Conservation (phyloP, 2,113 vertebrate species). For the Rhinoptilus africanus region DNA sequence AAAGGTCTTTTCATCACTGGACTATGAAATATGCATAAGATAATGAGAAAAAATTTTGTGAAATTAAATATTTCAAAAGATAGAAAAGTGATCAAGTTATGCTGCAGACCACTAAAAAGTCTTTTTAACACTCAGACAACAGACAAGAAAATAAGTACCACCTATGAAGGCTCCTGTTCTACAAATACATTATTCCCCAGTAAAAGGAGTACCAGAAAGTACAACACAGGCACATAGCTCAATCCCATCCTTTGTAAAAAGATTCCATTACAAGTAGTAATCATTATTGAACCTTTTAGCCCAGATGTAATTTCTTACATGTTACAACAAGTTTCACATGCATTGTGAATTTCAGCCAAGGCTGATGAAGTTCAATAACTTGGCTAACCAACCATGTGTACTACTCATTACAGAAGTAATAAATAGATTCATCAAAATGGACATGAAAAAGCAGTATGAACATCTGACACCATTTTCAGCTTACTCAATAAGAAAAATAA, state of each 20-base stretch:
- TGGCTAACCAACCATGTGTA: conserved; percentile 90
- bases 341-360: conserved; percentile 85
- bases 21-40: background rate
- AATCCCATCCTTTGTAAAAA: conserved; percentile 54
- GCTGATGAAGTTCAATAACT: conserved; percentile 96
- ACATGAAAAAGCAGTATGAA: conserved; percentile 79
- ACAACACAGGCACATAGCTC: background rate
- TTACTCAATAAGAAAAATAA: conserved; percentile 60
- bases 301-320: conserved; percentile 82
- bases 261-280: conserved; percentile 78
- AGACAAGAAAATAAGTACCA: background rate
- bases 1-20: background rate
- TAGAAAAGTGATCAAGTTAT: background rate
- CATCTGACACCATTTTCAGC: conserved; percentile 70
- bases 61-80: background rate
- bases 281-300: conserved; percentile 86
- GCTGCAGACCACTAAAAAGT: background rate
- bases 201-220: background rate
- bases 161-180: background rate
- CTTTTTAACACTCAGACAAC: background rate
- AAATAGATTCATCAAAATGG: conserved; percentile 91
- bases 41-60: background rate
- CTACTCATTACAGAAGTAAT: conserved; percentile 88
- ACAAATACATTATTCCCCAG: background rate
- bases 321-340: conserved; percentile 85